Conservation (phyloP, 2,113 vertebrate genomes). For the Dendropsophus ebraccatus region DNA sequence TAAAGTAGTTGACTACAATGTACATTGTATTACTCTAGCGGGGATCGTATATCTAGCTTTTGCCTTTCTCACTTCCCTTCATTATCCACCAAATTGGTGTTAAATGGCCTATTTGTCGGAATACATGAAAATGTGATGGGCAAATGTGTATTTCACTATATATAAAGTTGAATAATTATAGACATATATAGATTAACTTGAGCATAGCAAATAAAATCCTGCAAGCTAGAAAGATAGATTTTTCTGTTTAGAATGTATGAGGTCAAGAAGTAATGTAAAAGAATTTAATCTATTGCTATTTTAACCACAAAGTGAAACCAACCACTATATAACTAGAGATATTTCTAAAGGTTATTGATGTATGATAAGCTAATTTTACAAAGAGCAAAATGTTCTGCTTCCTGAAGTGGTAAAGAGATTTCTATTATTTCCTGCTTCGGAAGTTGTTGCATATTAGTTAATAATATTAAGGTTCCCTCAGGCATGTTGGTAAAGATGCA, state of each 20-base stretch:
- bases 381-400: slow-evolving; percentile 34
- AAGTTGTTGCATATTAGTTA: slow-evolving; percentile 38
- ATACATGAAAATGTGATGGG: too few relatives aligned
- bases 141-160: too few relatives aligned
- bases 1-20: too few relatives aligned
- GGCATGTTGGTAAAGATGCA: slow-evolving; percentile 45
- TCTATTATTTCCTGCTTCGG: slow-evolving; percentile 35
- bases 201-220: background rate
- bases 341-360: slow-evolving; percentile 29
- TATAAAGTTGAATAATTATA: too few relatives aligned
- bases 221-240: background rate
- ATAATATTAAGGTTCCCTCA: slow-evolving; percentile 42
- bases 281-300: slow-evolving; percentile 14
- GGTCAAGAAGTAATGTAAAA: background rate
- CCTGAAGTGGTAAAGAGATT: slow-evolving; percentile 35
- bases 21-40: too few relatives aligned
- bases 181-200: background rate
- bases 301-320: slow-evolving; percentile 33
- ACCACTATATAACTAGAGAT: slow-evolving; percentile 25
- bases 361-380: slow-evolving; percentile 19
- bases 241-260: slow-evolving; percentile 6
- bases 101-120: too few relatives aligned
- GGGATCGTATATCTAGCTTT: too few relatives aligned
- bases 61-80: too few relatives aligned
- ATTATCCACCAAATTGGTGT: too few relatives aligned